phyloP scores from a whole-genome alignment of 2,888 invertebrate species.

The Syrphus vitripennis region DNA sequence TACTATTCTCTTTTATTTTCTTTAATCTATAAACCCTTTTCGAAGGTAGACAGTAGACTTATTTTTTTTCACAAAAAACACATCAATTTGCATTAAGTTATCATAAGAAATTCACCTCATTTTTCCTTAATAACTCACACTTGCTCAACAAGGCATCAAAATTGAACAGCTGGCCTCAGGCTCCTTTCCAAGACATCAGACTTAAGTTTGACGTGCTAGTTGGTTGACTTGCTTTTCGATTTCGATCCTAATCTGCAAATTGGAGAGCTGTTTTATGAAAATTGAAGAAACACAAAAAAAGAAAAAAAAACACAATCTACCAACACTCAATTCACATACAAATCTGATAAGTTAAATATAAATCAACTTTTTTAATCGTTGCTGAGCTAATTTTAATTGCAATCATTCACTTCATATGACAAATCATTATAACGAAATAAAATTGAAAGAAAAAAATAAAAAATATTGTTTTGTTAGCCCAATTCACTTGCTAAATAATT shows the following conservation, averaged over 20 bases:
- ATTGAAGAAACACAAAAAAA: neutral
- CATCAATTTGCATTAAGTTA: neutral
- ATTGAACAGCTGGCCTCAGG: neutral
- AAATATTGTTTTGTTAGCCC: slow-evolving; percentile 32
- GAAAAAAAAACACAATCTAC: neutral
- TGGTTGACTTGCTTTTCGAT: neutral
- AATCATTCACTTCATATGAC: slow-evolving; percentile 28
- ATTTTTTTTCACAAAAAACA: neutral
- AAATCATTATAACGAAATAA: slow-evolving; percentile 46
- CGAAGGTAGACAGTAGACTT: neutral
- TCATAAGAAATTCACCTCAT: neutral
- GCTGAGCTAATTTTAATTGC: slow-evolving; percentile 36
- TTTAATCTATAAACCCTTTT: neutral
- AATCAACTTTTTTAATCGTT: slow-evolving; percentile 22
- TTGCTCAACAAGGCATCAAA: neutral
- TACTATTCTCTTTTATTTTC: neutral
- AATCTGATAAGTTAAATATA: slow-evolving; percentile 2
- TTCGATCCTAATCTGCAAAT: slow-evolving; percentile 23
- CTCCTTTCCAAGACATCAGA: neutral
- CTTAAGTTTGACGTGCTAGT: neutral
- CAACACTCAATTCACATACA: neutral
- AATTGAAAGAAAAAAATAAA: slow-evolving; percentile 9
- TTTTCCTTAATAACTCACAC: neutral
- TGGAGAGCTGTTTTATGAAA: neutral
- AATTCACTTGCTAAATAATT: slow-evolving; percentile 17